Evolutionary conservation across 2,888 invertebrate species (phyloP), one percentile per base, ranked within the genome.

Genomic region (Thereva nobilitata): DNA sequence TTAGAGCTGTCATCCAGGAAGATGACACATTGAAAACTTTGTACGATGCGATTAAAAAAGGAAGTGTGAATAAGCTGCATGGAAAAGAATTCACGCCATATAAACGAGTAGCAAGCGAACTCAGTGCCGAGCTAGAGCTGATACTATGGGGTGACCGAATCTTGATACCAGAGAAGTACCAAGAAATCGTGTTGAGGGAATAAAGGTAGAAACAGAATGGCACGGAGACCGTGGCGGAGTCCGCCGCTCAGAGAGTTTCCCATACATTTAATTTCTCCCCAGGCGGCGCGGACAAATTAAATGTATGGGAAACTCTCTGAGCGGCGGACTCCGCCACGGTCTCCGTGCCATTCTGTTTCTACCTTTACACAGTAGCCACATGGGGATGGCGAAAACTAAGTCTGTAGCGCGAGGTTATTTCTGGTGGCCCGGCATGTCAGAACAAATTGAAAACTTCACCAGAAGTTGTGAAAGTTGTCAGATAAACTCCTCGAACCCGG

Each of bases 301-400:
- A n/a, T n/a, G n/a, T n/a, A n/a, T n/a, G n/a, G n/a, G n/a, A n/a
- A n/a, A n/a, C n/a, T n/a, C n/a, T n/a, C n/a, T n/a, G n/a, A n/a
- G n/a, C n/a, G n/a, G n/a, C n/a, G n/a, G n/a, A n/a, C n/a, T n/a
- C n/a, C n/a, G n/a, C n/a, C n/a, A n/a, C n/a, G n/a, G n/a, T n/a
- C n/a, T n/a, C n/a, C n/a, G n/a, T n/a, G n/a, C n/a, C n/a, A n/a
- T n/a, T n/a, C n/a, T n/a, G n/a, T n/a, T n/a, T n/a, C n/a, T n/a
- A n/a, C n/a, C n/a, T n/a, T 63, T 63, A 55, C 67, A 67, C 61
- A 61, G 45, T 4, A 45, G 59, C 5, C 67, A 67, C 54, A 67
- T 67, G 61, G 61, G 41, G 12, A 61, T 67, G n/a, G 61, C 47
- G 5, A 61, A 67, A 49, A 61, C 61, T 10, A 67, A 67, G 54